Percentiles rank a stretch among this genome's conserved stretches.
These are phyloP conservation scores for Ibycter americanus DNA, from an alignment of 2,797 vertebrate genomes.

Conservation along the genomic window DNA sequence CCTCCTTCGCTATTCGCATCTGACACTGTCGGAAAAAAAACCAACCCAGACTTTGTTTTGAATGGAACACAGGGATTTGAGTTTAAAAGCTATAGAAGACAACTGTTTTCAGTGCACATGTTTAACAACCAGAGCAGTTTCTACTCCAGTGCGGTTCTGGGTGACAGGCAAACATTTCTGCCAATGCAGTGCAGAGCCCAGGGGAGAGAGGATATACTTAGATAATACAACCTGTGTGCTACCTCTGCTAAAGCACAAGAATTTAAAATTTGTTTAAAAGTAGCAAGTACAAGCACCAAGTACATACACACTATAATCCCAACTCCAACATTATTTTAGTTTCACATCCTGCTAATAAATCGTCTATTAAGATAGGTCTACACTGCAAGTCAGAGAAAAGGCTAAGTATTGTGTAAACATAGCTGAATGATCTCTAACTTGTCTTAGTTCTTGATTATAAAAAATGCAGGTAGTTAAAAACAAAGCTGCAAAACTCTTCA, in stretches of 20 bases:
- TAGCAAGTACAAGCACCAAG: neutral
- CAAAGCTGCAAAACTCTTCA: neutral
- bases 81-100: neutral
- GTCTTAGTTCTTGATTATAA: neutral
- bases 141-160: accelerated
- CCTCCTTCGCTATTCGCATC: neutral
- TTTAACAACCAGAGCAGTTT: neutral
- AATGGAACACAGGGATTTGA: neutral
- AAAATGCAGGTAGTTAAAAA: neutral
- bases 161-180: neutral
- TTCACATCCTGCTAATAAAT: neutral
- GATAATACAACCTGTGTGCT: too few relatives aligned
- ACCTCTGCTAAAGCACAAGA: neutral
- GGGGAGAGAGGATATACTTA: neutral
- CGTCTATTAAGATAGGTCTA: neutral
- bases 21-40: neutral
- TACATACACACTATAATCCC: neutral
- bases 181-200: neutral
- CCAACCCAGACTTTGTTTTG: neutral
- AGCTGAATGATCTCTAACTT: neutral
- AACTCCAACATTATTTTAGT: neutral
- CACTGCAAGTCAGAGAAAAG: neutral
- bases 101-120: neutral
- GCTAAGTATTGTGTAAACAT: neutral
- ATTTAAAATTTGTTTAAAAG: neutral